Base-by-base conservation (phyloP, 2,888 invertebrate genomes). In the Campoplex capitator region DNA sequence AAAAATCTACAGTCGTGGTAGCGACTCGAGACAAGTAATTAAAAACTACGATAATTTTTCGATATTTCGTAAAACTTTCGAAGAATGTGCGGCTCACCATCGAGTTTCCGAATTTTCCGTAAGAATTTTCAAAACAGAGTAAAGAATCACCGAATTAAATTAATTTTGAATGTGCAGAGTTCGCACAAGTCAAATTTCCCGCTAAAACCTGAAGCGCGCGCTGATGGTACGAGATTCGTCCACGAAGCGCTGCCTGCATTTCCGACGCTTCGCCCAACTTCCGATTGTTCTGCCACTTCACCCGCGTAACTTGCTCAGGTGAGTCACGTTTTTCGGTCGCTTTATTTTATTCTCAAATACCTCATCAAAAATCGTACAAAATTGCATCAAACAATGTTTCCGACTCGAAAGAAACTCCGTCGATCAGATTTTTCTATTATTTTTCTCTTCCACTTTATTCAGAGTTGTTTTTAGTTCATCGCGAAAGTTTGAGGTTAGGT, bases 231-330 rank as follows among this genome's bases (percentile, higher is more conserved):
- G 48, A 16, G 16, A 3, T 48, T 48, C 48, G 16, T 16, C 48
- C 48, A 48, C 48, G 48, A 2, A 3, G 42, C 38, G 56, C n/a
- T 18, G 38, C 56, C 38, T n/a, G 8, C 11, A 35, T 54, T 85
- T 85, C 77, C 85, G 85, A 67, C 62, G 45, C 54, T 32, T 13
- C 71, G 56, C 56, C 67, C 81, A 23, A 83, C 71, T 88, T 90
- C 89, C 91, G 90, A 65, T 88, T 89, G 86, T 89, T 92, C 91
- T 89, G 89, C 88, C 93, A 94, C 94, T 94, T 90, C 92, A 93
- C 91, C 92, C 89, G 88, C 91, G 89, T 88, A 89, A 90, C 71
- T 92, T 90, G 94, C 94, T 90, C 89, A 93, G 95, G 95, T 95
- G 92, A 74, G 94, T 90, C 79, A 7, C 67, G 13, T 32, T 38